Conservation (phyloP, 2,797 vertebrate genomes). For the Melanogrammus aeglefinus region DNA sequence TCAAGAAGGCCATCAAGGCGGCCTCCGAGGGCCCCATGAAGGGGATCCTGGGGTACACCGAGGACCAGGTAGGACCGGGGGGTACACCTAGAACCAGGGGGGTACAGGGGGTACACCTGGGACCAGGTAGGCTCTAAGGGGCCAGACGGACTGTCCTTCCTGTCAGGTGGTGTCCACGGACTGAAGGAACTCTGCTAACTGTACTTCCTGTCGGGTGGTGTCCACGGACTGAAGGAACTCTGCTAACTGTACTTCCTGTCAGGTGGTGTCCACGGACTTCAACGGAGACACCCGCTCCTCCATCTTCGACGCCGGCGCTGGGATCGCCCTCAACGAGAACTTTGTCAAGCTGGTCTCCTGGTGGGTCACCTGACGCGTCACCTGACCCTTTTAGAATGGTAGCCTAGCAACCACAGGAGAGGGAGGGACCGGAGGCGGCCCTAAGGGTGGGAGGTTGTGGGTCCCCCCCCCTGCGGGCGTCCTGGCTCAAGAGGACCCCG, state of each 20-base stretch:
- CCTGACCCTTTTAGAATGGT: no score
- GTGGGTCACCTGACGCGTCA: slow-evolving; percentile 54
- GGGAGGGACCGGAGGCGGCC: no score
- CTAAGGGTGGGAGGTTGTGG: no score
- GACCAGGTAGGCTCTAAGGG: no score
- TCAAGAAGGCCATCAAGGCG: slow-evolving; percentile 82
- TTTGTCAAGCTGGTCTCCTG: slow-evolving; percentile 87
- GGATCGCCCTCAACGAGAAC: slow-evolving; percentile 83
- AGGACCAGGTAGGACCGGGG: slow-evolving; percentile 72
- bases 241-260: background rate
- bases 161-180: no score
- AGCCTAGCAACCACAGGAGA: no score
- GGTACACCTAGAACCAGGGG: background rate
- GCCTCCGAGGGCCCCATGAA: slow-evolving; percentile 82
- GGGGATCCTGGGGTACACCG: slow-evolving; percentile 84
- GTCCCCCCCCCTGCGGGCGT: no score
- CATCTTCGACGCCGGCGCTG: slow-evolving; percentile 84
- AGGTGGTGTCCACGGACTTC: slow-evolving; percentile 87
- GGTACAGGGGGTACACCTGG: no score
- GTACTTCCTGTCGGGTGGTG: no score
- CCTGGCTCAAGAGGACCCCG: no score
- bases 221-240: background rate
- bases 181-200: no score
- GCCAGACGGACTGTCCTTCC: no score
- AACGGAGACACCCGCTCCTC: slow-evolving; percentile 81